Conservation (phyloP, 1,140 invertebrate genomes). For the Tetranychus urticae region DNA sequence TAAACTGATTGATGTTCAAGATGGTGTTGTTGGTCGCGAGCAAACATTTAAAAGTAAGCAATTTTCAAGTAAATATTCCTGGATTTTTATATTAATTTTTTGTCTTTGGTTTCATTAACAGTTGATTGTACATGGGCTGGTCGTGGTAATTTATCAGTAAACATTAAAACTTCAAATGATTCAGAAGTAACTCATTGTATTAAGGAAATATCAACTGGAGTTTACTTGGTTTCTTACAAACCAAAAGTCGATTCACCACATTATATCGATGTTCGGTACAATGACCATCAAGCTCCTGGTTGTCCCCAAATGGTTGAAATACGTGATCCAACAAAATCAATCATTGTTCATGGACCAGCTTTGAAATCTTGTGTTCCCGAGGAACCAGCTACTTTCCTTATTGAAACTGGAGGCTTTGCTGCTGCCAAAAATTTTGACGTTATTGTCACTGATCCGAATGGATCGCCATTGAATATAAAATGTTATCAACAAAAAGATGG, state of each 20-base stretch:
- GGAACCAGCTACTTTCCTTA: constrained; percentile 57
- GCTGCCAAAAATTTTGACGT: constrained; percentile 49
- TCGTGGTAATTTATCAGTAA: constrained; percentile 46
- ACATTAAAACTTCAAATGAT: constrained; percentile 43
- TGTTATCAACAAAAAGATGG: constrained; percentile 90
- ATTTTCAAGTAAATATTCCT: constrained; percentile 2
- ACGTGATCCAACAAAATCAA: constrained; percentile 36
- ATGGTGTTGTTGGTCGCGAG: constrained; percentile 56
- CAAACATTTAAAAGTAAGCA: constrained; percentile 36
- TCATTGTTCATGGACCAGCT: constrained; percentile 48
- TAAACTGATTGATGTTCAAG: constrained; percentile 44
- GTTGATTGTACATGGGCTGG: not conserved
- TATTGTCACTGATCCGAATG: constrained; percentile 38
- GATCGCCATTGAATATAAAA: constrained; percentile 57
- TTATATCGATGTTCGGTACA: constrained; percentile 49
- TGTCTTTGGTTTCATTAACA: not conserved
- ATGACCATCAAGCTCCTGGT: constrained; percentile 29
- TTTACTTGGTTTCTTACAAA: constrained; percentile 49
- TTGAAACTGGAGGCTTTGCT: constrained; percentile 50
- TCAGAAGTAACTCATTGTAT: constrained; percentile 44
- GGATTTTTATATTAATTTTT: not conserved
- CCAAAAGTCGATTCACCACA: constrained; percentile 55
- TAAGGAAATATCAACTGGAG: constrained; percentile 28
- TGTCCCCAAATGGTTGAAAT: constrained; percentile 28
- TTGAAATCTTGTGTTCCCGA: constrained; percentile 55